Base-by-base conservation (phyloP, 2,113 vertebrate species). In the Myotis brandtii region DNA sequence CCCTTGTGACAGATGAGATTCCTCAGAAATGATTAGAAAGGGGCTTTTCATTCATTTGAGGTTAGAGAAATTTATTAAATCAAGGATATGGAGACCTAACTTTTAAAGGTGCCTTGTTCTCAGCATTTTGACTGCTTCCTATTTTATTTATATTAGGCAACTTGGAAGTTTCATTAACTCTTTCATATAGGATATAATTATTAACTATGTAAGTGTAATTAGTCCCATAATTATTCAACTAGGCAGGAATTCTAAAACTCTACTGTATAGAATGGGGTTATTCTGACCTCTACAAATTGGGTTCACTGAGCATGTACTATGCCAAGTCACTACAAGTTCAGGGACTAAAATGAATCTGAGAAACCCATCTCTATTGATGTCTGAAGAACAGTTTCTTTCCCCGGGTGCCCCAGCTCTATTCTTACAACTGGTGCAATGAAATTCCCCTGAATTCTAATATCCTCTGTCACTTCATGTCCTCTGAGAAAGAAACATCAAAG, bases 181-280 rank as follows among this genome's bases (percentile, higher is more conserved):
- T 95, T 88, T 54, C 21, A 73, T 9, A 25, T 34, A 46, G 59
- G 70, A 89, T 81, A 34, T 3, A 34, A 66, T 76, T 88, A 79
- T 80, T 23, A 84, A 91, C 46, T 11, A 88, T 84, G 56, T 30
- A 96, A 92, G 66, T 46, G 37, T 92, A 90, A 92, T 95, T 97
- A 95, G 80, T 96, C 52, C 25, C 93, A 23, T 84, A 43, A 2
- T 32, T 93, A 76, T 72, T 89, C 64, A 94, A 81, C 25, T 43
- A 87, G 52, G 62, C 72, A 81, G 59, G 50, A 89, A 82, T 91
- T 92, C 84, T 94, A 85, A 85, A 59, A 72, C 59, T 81, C 64
- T 81, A 25, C 11, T 64, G 12, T 32, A 67, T 1, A 62, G 11
- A 32, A 18, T 34, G 8, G 13, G 12, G 27, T 70, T 59, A 70